Evolutionary conservation across 2,797 vertebrate species (phyloP).

Genomic region (Pseudochirops cupreus): DNA sequence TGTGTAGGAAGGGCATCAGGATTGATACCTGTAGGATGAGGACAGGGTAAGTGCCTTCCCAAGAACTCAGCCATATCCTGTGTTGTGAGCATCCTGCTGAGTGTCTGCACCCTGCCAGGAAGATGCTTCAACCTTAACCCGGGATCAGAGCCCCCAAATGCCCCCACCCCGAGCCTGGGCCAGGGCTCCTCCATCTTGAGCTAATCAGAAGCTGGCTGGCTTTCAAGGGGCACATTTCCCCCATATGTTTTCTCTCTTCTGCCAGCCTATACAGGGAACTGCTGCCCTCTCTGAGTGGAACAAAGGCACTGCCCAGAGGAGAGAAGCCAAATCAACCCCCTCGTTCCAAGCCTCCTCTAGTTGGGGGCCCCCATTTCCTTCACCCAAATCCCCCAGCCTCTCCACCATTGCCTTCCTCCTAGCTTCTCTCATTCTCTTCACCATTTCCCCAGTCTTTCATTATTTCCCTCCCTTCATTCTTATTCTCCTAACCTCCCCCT

Average conservation of each 20-base stretch:
- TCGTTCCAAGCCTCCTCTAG: not conserved
- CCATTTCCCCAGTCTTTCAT: not conserved
- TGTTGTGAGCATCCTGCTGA: not conserved
- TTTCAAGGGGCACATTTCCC: accelerated
- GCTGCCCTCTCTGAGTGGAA: not conserved
- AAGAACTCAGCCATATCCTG: not conserved
- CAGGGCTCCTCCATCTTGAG: not conserved
- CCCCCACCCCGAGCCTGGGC: not conserved
- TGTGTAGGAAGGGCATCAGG: not conserved
- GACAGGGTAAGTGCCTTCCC: not conserved
- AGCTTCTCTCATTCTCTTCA: not conserved
- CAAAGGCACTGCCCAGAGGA: not conserved
- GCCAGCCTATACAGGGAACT: not conserved
- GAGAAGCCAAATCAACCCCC: not conserved
- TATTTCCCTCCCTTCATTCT: not conserved
- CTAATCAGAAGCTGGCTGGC: slow-evolving; percentile 16
- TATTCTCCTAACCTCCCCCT: not conserved
- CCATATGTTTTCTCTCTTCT: not conserved
- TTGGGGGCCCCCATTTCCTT: not conserved
- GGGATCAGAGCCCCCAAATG: not conserved
- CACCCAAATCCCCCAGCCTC: not conserved
- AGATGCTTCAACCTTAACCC: accelerated
- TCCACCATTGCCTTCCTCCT: not conserved
- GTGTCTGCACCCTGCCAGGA: not conserved
- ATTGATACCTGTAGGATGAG: slow-evolving; percentile 53